Evolutionary conservation across 2,888 invertebrate genomes (phyloP).

Genomic region (Phoenoteleia sp.): DNA sequence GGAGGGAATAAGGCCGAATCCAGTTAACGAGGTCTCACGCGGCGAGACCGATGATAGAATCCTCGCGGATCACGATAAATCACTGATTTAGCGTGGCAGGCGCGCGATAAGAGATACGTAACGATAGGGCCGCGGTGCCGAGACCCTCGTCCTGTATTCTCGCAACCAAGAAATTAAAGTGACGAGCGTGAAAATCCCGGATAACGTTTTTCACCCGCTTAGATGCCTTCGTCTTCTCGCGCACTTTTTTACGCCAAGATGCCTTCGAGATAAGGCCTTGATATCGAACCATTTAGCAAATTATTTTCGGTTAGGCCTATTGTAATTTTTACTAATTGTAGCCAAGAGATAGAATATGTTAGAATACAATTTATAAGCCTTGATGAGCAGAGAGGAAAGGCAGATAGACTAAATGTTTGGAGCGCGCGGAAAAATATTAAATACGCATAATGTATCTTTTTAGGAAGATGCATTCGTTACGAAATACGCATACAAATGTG

Average conservation of each 20-base stretch:
- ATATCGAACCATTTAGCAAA: conserved; percentile 38
- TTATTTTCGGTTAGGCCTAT: conserved; percentile 25
- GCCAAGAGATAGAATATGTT: too few species aligned
- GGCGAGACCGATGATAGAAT: conserved; percentile 68
- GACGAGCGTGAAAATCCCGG: conserved; percentile 62
- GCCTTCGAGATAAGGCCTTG: conserved; percentile 16
- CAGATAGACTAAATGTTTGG: too few species aligned
- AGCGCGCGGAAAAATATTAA: too few species aligned
- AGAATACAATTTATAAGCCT: too few species aligned
- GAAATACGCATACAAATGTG: too few species aligned
- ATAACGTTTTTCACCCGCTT: conserved; percentile 44
- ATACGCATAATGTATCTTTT: too few species aligned
- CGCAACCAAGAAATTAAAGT: conserved; percentile 45
- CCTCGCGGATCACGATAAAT: conserved; percentile 68
- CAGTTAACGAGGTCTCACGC: conserved; percentile 72
- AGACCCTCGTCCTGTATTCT: conserved; percentile 2
- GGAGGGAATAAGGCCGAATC: conserved; percentile 72
- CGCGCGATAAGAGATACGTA: conserved; percentile 53
- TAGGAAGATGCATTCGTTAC: too few species aligned
- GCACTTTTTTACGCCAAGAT: conserved; percentile 40
- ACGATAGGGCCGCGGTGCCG: conserved; percentile 9
- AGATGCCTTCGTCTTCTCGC: not conserved
- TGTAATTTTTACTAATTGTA: too few species aligned
- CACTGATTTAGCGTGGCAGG: conserved; percentile 67
- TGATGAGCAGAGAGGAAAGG: too few species aligned